Conservation (phyloP, 2,797 vertebrate genomes). For the Harpagifer antarcticus region DNA sequence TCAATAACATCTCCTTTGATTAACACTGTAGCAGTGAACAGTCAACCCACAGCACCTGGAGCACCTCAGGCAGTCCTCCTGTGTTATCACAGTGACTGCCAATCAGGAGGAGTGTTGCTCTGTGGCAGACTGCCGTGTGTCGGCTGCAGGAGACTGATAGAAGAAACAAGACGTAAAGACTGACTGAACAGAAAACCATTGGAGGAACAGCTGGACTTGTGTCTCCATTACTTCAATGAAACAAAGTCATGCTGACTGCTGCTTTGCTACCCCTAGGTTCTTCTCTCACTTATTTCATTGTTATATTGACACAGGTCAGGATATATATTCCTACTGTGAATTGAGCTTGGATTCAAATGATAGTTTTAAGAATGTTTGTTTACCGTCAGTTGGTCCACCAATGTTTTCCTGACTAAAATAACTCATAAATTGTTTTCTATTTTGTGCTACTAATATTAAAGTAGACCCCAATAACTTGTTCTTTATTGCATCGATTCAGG, state of each 20-base stretch:
- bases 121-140: slow-evolving; percentile 34
- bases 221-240: slow-evolving; percentile 38
- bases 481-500: no score
- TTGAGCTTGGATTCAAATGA: background rate
- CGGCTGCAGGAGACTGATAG: slow-evolving; percentile 22
- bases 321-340: background rate
- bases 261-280: slow-evolving; percentile 1
- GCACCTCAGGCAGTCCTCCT: slow-evolving; percentile 24
- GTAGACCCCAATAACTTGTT: no score
- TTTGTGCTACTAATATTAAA: no score
- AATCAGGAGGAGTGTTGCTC: slow-evolving; percentile 29
- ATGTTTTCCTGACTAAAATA: no score
- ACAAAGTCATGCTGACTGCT: slow-evolving; percentile 34
- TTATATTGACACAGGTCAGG: background rate
- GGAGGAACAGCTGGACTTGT: slow-evolving; percentile 51
- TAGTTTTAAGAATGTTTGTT: background rate
- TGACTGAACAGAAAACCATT: slow-evolving; percentile 25
- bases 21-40: background rate
- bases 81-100: slow-evolving; percentile 41
- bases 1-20: background rate
- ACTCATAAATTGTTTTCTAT: no score
- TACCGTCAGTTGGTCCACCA: no score
- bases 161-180: slow-evolving; percentile 25
- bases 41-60: background rate
- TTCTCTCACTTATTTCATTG: background rate